These are phyloP conservation scores for Amblyopsis hoosieri DNA, from an alignment of 2,797 vertebrate genomes.

Conservation along the genomic window DNA sequence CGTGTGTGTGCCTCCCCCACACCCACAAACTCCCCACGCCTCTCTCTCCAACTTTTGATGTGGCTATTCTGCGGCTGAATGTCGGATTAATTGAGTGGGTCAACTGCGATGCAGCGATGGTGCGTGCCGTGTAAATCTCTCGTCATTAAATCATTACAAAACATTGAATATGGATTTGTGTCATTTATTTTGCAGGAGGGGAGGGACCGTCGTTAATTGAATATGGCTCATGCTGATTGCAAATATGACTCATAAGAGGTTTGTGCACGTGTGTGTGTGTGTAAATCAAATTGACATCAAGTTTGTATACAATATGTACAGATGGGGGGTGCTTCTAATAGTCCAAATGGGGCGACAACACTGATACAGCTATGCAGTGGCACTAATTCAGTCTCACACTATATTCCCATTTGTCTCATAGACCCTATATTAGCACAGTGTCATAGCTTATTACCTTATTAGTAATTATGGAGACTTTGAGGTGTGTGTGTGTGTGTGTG, in stretches of 20 bases:
- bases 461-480: neutral
- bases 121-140: constrained; percentile 30
- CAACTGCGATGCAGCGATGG: constrained; percentile 47
- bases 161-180: constrained; percentile 66
- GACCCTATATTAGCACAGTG: too few relatives aligned
- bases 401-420: too few relatives aligned
- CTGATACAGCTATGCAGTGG: too few relatives aligned
- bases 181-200: constrained; percentile 63
- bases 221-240: constrained; percentile 52
- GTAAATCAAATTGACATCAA: neutral
- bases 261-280: neutral
- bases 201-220: constrained; percentile 52
- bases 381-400: too few relatives aligned
- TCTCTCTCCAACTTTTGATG: constrained; percentile 23
- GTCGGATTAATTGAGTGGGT: constrained; percentile 59
- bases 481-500: neutral
- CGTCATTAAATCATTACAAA: constrained; percentile 70
- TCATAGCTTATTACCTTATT: too few relatives aligned
- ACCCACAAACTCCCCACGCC: neutral
- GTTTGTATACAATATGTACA: neutral
- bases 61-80: constrained; percentile 18
- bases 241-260: constrained; percentile 47
- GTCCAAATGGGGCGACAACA: too few relatives aligned
- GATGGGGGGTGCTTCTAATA: too few relatives aligned
- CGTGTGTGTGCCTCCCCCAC: neutral